These are phyloP conservation scores for Sorex araneus DNA, from an alignment of 2,113 vertebrate genomes.

Conservation along the genomic window DNA sequence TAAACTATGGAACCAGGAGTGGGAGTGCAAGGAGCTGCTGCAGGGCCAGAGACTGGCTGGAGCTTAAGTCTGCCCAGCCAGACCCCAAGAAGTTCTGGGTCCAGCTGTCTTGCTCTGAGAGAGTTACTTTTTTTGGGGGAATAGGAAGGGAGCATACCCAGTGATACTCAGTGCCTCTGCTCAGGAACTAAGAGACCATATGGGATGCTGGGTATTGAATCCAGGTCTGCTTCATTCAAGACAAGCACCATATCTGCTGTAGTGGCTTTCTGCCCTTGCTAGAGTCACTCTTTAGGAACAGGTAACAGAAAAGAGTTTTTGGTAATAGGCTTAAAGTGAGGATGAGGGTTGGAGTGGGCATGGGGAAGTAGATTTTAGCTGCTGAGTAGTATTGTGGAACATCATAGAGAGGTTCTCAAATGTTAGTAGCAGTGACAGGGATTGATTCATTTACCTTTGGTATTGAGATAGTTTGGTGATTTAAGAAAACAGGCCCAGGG, in stretches of 20 bases:
- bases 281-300: not conserved
- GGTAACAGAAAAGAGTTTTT: slow-evolving; percentile 28
- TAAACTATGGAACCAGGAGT: not conserved
- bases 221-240: too few relatives aligned
- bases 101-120: not conserved
- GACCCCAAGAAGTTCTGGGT: not conserved
- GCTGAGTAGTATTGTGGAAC: not conserved
- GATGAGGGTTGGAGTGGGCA: not conserved
- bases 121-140: too few relatives aligned
- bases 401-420: not conserved
- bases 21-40: not conserved
- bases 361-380: slow-evolving; percentile 4
- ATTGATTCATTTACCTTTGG: not conserved
- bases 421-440: not conserved
- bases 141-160: too few relatives aligned
- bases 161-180: too few relatives aligned
- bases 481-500: not conserved
- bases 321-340: slow-evolving; percentile 14
- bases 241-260: too few relatives aligned
- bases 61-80: not conserved
- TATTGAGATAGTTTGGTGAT: not conserved
- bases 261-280: not conserved
- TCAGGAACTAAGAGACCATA: too few relatives aligned
- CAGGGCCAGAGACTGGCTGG: not conserved
- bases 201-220: too few relatives aligned